phyloP scores from a whole-genome alignment of 2,797 vertebrate genomes.

The Cygnus olor region DNA sequence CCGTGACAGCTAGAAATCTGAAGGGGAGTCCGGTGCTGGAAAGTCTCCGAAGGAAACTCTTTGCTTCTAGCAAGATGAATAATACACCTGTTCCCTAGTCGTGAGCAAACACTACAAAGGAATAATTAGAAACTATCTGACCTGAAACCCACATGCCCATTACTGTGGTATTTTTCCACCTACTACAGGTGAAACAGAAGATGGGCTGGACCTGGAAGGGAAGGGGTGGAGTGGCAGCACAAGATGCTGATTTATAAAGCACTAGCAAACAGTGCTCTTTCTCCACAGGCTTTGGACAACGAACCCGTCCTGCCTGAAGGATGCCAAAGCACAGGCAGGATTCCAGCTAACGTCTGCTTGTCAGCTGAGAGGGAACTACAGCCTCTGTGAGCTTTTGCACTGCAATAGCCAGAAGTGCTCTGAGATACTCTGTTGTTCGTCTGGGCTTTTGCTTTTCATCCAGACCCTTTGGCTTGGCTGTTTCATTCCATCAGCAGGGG shows the following conservation, averaged over 20 bases:
- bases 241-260: slow-evolving; percentile 74
- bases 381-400: slow-evolving; percentile 9
- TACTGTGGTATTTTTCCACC: slow-evolving; percentile 77
- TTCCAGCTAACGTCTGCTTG: slow-evolving; percentile 68
- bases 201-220: slow-evolving; percentile 68
- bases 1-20: neutral
- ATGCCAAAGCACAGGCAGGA: slow-evolving; percentile 63
- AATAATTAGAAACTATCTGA: slow-evolving; percentile 75
- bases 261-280: neutral
- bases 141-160: slow-evolving; percentile 73
- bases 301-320: slow-evolving; percentile 55
- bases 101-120: slow-evolving; percentile 65
- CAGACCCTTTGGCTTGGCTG: neutral
- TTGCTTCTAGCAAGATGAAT: slow-evolving; percentile 60
- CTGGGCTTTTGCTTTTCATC: neutral
- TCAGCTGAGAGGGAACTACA: slow-evolving; percentile 18
- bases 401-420: neutral
- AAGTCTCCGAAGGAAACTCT: slow-evolving; percentile 48
- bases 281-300: slow-evolving; percentile 58
- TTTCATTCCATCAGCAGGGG: neutral
- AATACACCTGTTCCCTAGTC: slow-evolving; percentile 30
- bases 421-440: neutral
- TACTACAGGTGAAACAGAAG: slow-evolving; percentile 66
- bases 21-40: neutral
- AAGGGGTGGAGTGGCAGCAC: slow-evolving; percentile 70